Conservation (phyloP, 2,113 vertebrate species). For the Rhynchomys soricoides region DNA sequence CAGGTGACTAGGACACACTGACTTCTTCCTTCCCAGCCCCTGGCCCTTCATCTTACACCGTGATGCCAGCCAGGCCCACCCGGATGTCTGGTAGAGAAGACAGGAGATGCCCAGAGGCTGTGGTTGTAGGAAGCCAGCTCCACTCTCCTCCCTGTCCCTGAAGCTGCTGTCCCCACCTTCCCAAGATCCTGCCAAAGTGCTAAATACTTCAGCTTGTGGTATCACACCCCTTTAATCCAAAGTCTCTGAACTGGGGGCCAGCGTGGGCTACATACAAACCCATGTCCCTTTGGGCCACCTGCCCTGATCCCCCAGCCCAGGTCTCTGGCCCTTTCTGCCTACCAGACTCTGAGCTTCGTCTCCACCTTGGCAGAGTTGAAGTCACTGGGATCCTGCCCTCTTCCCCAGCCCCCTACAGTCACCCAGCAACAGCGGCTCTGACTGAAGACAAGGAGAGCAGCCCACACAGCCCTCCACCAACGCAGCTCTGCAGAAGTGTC, state of each 20-base stretch:
- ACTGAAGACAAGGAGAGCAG: neutral
- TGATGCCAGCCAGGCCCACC: neutral
- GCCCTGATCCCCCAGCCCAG: neutral
- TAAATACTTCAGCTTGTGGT: neutral
- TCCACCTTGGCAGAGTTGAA: neutral
- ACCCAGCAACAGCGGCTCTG: conserved; percentile 62
- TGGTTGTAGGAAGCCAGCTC: neutral
- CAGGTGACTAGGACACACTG: too few relatives aligned
- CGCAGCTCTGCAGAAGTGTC: conserved; percentile 53
- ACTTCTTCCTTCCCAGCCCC: neutral
- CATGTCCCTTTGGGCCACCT: too few relatives aligned
- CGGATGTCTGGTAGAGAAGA: neutral
- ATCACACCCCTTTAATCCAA: neutral
- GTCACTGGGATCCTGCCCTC: neutral
- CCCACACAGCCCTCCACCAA: conserved; percentile 62
- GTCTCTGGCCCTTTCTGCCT: neutral
- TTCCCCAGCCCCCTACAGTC: conserved; percentile 29
- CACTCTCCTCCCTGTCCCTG: neutral
- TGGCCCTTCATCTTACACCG: neutral
- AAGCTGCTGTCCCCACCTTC: neutral
- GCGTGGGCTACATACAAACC: neutral
- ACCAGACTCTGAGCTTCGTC: neutral
- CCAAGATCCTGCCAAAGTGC: neutral
- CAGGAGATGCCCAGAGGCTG: neutral
- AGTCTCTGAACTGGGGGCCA: neutral